Base-by-base conservation (phyloP, 1,140 invertebrate genomes). In the Stegodyphus dumicola region DNA sequence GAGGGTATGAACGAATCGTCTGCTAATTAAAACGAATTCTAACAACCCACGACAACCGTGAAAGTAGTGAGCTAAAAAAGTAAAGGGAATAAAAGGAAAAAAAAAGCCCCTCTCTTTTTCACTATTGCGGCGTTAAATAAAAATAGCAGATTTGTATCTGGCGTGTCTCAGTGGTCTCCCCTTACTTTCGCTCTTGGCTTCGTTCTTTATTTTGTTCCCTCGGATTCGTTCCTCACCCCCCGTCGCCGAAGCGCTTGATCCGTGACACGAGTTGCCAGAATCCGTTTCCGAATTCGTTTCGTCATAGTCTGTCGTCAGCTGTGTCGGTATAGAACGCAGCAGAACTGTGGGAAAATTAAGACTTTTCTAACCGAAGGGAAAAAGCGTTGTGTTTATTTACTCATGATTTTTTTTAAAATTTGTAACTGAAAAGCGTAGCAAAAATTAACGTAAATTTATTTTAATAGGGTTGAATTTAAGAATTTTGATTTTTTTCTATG, bases 81-180 rank as follows among this genome's bases (percentile, higher is more conserved):
- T 52, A 73, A 73, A 51, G 56, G 18, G 7, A 60, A 56, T 17
- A 60, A 33, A 18, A 18, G 4, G 1, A 51, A 73, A 73, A 77
- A 66, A 77, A 6, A 2, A 5, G 3, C 1, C 1, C 33, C 33
- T 48, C 48, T 77, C 64, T 67, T 3, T 33, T 60, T 66, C 11
- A 17, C 56, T 9, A 60, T 15, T 60, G 15, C 65, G 11, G 75
- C 60, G 54, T 33, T 60, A 85, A 85, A 85, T 85, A 77, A 77
- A 85, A 85, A 85, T 85, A 85, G 81, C 81, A 49, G 81, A 85
- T 85, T 77, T 85, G 65, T 85, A 85, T 85, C 81, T 80, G 33
- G 51, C 5, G 56, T 15, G 17, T 33, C 18, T 18, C 48, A 77
- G 76, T 52, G 48, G 64, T 49, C 65, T n/a, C 51, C 77, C 11